These are phyloP conservation scores for Caenorhabditis remanei DNA, from an alignment of 1,140 invertebrate genomes.

Conservation along the genomic window DNA sequence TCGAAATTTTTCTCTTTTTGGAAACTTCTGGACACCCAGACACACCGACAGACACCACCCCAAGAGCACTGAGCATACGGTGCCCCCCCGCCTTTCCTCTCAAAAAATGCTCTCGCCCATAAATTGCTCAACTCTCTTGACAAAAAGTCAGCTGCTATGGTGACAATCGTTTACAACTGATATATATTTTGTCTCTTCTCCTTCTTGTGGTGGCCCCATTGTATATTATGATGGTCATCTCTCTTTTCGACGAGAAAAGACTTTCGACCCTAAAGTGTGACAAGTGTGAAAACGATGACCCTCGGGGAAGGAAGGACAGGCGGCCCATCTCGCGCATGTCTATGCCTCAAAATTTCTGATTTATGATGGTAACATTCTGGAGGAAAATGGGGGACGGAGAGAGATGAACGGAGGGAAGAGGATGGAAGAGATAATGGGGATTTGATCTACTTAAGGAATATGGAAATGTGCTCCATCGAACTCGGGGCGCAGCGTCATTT, in stretches of 20 bases:
- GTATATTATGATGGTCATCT: conserved; percentile 53
- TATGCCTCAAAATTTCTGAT: conserved; percentile 24
- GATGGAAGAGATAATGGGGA: neutral
- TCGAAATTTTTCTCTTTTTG: too few relatives aligned
- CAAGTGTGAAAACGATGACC: conserved; percentile 54
- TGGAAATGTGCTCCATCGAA: too few relatives aligned
- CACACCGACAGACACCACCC: too few relatives aligned
- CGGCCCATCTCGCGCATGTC: neutral
- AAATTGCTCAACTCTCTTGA: conserved; percentile 11
- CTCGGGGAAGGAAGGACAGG: neutral
- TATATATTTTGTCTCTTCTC: neutral
- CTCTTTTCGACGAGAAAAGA: too few relatives aligned
- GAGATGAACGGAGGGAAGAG: too few relatives aligned
- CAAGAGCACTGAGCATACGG: too few relatives aligned
- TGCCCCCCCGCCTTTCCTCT: too few relatives aligned
- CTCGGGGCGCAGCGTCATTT: too few relatives aligned
- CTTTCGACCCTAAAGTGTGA: conserved; percentile 7
- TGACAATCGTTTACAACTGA: neutral
- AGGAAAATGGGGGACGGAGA: neutral
- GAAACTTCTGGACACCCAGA: too few relatives aligned
- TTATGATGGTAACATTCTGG: neutral
- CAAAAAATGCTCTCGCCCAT: neutral
- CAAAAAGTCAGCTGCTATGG: neutral
- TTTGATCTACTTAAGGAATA: neutral
- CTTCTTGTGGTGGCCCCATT: too few relatives aligned